These are phyloP conservation scores for Clavelina lepadiformis DNA, from an alignment of 23 tunicate genomes.

Conservation along the genomic window DNA sequence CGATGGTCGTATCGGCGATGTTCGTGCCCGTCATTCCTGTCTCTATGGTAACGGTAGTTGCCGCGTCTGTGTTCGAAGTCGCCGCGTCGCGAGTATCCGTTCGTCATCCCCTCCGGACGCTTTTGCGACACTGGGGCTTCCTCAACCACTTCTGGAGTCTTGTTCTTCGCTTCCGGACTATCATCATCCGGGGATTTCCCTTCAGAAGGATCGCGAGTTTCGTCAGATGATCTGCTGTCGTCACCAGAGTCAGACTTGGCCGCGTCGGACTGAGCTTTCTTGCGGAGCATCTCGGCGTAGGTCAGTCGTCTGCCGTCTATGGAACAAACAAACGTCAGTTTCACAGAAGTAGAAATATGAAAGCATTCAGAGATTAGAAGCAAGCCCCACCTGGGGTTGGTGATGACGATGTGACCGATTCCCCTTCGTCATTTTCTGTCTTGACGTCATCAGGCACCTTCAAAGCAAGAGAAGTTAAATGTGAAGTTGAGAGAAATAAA, in stretches of 20 bases:
- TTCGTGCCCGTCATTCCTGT: conserved; percentile 22
- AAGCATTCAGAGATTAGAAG: too few species aligned
- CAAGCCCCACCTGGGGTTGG: too few species aligned
- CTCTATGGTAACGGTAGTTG: neutral
- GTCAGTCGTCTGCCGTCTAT: too few species aligned
- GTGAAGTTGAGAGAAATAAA: too few species aligned
- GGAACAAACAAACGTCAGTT: too few species aligned
- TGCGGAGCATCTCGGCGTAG: conserved; percentile 37
- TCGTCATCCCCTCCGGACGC: conserved; percentile 8
- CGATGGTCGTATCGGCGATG: neutral
- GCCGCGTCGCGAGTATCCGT: conserved; percentile 16
- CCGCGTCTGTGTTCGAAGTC: conserved; percentile 14
- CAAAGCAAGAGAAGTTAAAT: too few species aligned
- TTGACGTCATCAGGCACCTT: too few species aligned
- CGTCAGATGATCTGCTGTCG: conserved; percentile 12
- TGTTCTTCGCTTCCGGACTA: neutral
- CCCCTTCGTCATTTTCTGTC: too few species aligned
- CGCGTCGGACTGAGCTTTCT: conserved; percentile 23
- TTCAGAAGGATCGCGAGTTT: neutral
- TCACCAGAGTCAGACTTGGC: conserved; percentile 48
- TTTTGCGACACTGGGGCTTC: neutral
- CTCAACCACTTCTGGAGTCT: conserved; percentile 3
- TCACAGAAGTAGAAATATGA: too few species aligned
- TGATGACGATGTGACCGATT: too few species aligned
- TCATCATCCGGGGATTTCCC: conserved; percentile 2